phyloP scores from a whole-genome alignment of 2,888 invertebrate species.

The Melolontha melolontha region DNA sequence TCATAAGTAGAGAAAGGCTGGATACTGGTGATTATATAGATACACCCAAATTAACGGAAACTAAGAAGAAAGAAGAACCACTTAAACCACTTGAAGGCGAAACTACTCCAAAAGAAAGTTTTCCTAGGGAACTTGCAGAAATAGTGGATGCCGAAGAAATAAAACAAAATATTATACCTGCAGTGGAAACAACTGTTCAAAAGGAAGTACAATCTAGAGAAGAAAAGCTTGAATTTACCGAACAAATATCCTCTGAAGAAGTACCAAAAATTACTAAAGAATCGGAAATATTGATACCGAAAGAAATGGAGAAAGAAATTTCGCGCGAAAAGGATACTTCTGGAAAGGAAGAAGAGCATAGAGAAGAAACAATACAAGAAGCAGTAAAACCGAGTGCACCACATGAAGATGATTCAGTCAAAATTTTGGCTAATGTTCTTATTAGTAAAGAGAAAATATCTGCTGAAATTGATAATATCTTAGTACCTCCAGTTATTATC shows the following conservation, averaged over 20 bases:
- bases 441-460: background rate
- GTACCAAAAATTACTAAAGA: background rate
- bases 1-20: slow-evolving; percentile 39
- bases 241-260: background rate
- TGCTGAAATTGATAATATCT: background rate
- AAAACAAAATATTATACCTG: background rate
- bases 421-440: background rate
- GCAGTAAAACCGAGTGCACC: slow-evolving; percentile 19
- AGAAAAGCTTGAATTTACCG: no score
- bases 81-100: background rate
- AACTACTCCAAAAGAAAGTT: background rate
- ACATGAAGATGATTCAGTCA: slow-evolving; percentile 3
- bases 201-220: no score
- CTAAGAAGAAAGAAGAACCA: background rate
- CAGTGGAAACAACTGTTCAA: background rate
- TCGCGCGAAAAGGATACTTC: no score
- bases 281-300: background rate
- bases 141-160: background rate
- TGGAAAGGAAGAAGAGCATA: background rate
- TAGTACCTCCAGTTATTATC: background rate
- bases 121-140: background rate
- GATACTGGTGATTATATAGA: slow-evolving; percentile 27
- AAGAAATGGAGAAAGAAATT: background rate
- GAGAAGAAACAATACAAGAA: background rate
- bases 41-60: background rate